phyloP scores from a whole-genome alignment of 2,113 vertebrate genomes.

The Plotosus lineatus region DNA sequence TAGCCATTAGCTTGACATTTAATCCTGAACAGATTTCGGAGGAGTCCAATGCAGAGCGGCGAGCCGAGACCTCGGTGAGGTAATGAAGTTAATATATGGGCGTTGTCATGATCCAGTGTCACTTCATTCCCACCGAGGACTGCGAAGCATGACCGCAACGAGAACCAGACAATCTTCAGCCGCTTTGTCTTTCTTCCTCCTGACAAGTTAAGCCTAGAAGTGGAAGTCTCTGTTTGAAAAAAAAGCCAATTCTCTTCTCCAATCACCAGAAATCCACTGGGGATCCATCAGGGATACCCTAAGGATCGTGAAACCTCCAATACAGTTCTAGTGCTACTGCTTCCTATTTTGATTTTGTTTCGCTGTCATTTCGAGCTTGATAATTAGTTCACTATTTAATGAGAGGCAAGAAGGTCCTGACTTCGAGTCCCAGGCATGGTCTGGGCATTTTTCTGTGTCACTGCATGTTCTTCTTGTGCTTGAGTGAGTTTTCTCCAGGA shows the following conservation, averaged over 20 bases:
- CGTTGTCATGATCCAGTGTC: constrained; percentile 44
- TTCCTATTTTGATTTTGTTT: neutral
- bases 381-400: constrained; percentile 1
- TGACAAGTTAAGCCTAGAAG: neutral
- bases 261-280: neutral
- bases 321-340: neutral
- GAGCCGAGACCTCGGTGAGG: constrained; percentile 27
- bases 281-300: too few species aligned
- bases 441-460: too few species aligned
- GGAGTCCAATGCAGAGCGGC: constrained; percentile 45
- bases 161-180: neutral
- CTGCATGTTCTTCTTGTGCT: too few species aligned
- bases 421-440: too few species aligned
- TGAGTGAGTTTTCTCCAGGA: too few species aligned
- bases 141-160: neutral
- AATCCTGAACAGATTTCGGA: constrained; percentile 51
- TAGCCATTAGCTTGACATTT: constrained; percentile 57
- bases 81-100: constrained; percentile 50
- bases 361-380: neutral
- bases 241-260: neutral
- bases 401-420: too few species aligned
- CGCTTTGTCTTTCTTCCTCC: neutral
- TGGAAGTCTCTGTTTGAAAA: constrained; percentile 9
- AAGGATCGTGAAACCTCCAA: neutral
- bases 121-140: neutral